Percentiles rank a stretch among this genome's conserved stretches.
Evolutionary conservation across 2,797 vertebrate species (phyloP).

Genomic region (Saxicola maurus): DNA sequence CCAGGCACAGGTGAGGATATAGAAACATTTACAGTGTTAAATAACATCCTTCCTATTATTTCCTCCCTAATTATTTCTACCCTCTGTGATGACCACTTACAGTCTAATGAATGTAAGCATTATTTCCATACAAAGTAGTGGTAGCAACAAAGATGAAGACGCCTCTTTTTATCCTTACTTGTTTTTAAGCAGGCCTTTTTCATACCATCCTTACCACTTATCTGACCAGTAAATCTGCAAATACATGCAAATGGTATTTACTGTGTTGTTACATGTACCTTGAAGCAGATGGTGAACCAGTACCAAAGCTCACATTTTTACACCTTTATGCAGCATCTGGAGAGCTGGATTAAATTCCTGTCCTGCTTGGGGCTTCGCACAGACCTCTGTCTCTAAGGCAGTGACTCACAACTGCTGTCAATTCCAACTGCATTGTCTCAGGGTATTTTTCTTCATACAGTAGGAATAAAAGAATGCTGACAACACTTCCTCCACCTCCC

Average conservation of each 20-base stretch:
- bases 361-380: neutral
- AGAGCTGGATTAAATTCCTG: neutral
- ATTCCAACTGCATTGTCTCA: neutral
- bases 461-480: slow-evolving; percentile 2
- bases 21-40: neutral
- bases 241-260: neutral
- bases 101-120: neutral
- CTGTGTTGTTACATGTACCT: neutral
- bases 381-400: neutral
- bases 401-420: neutral
- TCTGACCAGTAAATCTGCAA: slow-evolving; percentile 32
- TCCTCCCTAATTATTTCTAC: neutral
- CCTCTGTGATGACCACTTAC: neutral
- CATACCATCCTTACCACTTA: slow-evolving; percentile 8
- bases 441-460: slow-evolving; percentile 4
- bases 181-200: neutral
- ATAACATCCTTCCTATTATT: neutral
- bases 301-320: slow-evolving; percentile 3
- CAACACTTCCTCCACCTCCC: neutral
- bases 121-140: neutral
- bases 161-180: neutral
- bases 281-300: slow-evolving; percentile 3
- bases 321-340: neutral
- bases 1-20: neutral
- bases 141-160: neutral